A percentile compares a stretch with the other conserved stretches of the same genome.
Conservation (phyloP, 2,888 invertebrate species). For the Dyspetes luteomarginatus region DNA sequence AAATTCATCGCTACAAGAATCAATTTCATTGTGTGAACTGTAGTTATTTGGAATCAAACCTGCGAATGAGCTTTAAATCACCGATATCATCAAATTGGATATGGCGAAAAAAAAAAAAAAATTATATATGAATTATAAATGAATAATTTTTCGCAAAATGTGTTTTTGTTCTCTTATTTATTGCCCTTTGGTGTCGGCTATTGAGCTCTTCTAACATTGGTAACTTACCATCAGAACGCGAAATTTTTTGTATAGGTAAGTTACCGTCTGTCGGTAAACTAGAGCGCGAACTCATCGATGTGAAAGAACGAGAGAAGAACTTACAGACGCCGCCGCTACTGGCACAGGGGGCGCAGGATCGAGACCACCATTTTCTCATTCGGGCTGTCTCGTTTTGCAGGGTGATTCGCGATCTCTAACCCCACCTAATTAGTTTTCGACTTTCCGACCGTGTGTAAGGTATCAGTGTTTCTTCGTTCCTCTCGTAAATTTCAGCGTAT, state of each 20-base stretch:
- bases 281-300: not conserved
- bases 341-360: not conserved
- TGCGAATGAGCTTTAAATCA: not conserved
- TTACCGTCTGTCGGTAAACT: too few relatives aligned
- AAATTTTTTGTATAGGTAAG: too few relatives aligned
- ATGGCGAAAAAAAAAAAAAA: not conserved
- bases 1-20: not conserved
- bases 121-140: constrained; percentile 4
- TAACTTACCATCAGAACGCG: too few relatives aligned
- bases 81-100: not conserved
- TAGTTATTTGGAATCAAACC: not conserved
- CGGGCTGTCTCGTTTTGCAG: not conserved
- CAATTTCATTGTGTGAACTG: not conserved
- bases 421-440: not conserved
- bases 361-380: not conserved
- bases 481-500: not conserved
- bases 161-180: not conserved
- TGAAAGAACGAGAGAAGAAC: not conserved
- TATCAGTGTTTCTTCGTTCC: not conserved
- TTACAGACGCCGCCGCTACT: not conserved
- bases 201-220: too few relatives aligned
- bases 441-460: not conserved
- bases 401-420: not conserved
- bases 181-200: too few relatives aligned
- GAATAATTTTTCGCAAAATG: not conserved